phyloP scores from a whole-genome alignment of 2,113 vertebrate species.

The Herpetotheres cachinnans region DNA sequence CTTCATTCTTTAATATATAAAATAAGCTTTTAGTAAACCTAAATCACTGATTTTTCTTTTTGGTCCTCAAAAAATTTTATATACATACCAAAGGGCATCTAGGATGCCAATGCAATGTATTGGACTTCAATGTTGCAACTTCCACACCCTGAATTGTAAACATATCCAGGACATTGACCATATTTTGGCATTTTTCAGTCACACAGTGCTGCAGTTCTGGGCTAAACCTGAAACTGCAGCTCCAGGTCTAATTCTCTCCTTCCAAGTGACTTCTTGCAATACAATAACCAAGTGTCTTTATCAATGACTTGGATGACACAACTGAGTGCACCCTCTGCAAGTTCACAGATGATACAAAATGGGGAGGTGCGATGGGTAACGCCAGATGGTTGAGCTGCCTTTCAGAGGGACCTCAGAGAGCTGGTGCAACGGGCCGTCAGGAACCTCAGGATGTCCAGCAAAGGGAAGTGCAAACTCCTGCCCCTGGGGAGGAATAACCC shows the following conservation, averaged over 20 bases:
- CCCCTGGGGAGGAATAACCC: neutral
- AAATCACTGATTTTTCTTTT: neutral
- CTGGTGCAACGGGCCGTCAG: neutral
- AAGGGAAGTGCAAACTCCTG: neutral
- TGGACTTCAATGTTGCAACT: neutral
- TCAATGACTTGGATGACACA: neutral
- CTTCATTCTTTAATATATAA: slow-evolving; percentile 11
- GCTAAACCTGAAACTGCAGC: neutral
- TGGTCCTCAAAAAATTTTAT: neutral
- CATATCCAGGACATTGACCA: neutral
- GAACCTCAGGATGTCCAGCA: neutral
- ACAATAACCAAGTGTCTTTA: neutral
- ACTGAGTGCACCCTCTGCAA: neutral
- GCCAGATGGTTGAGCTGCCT: neutral
- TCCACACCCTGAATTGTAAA: neutral
- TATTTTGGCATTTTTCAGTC: neutral
- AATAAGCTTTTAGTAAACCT: slow-evolving; percentile 16
- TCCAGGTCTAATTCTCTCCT: neutral
- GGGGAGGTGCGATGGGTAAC: neutral
- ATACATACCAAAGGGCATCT: neutral
- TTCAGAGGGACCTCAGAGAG: neutral
- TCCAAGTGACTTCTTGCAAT: neutral
- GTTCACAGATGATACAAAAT: neutral
- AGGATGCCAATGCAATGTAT: neutral
- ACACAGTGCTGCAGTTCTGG: neutral